Conservation (phyloP, 2,113 vertebrate species). For the Sylvicapra grimmia region DNA sequence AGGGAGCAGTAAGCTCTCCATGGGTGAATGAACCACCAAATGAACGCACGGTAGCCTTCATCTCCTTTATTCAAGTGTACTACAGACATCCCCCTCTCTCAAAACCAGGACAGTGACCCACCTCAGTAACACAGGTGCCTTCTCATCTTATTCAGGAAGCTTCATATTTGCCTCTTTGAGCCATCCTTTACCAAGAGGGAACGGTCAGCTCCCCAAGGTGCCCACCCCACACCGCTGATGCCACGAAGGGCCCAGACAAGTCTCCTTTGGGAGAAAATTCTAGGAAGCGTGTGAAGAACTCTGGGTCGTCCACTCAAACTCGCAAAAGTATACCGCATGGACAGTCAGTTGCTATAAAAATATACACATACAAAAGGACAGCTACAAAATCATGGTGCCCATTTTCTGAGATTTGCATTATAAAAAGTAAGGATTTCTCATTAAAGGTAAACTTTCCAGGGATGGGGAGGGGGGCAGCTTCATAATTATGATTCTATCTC, state of each 20-base stretch:
- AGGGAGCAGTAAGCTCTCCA: not conserved
- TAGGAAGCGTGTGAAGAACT: slow-evolving; percentile 72
- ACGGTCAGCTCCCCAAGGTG: not conserved
- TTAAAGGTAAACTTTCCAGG: slow-evolving; percentile 30
- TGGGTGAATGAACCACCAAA: not conserved
- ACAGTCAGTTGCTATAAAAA: slow-evolving; percentile 78
- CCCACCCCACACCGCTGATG: not conserved
- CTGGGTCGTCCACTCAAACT: slow-evolving; percentile 51
- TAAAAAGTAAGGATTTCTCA: slow-evolving; percentile 71
- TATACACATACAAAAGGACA: slow-evolving; percentile 83
- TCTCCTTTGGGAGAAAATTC: not conserved
- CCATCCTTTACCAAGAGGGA: slow-evolving; percentile 63
- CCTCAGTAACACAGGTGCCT: not conserved
- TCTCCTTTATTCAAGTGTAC: slow-evolving; percentile 36
- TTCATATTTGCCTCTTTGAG: slow-evolving; percentile 64
- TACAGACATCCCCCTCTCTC: not conserved
- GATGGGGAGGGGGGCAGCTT: slow-evolving; percentile 7
- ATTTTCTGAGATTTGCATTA: slow-evolving; percentile 64
- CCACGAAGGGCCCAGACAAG: not conserved
- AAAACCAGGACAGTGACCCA: not conserved
- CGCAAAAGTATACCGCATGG: slow-evolving; percentile 68
- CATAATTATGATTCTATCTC: not conserved
- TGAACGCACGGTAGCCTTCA: not conserved
- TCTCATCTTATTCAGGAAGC: slow-evolving; percentile 74
- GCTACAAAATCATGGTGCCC: slow-evolving; percentile 76